Conservation (phyloP, 2,888 invertebrate genomes). For the Lepetodrilus schrolli region DNA sequence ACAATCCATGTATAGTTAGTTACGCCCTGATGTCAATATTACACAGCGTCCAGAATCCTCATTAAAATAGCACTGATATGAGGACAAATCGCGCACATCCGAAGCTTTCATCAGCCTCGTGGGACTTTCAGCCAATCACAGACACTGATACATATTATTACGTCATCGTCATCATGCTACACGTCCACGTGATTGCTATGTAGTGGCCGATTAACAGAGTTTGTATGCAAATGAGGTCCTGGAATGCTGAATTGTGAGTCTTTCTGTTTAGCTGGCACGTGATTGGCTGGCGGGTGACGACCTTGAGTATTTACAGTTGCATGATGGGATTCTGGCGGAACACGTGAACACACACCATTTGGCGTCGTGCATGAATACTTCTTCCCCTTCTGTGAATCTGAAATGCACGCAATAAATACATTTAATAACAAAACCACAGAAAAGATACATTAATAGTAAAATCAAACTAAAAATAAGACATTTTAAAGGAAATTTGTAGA, state of each 20-base stretch:
- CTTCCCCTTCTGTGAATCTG: background rate
- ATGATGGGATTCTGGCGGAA: background rate
- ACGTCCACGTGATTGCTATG: background rate
- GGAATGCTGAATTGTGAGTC: slow-evolving; percentile 8
- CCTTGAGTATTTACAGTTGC: background rate
- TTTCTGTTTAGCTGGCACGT: background rate
- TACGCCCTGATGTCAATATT: background rate
- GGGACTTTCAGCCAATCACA: slow-evolving; percentile 21
- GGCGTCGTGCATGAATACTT: background rate
- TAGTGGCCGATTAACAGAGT: background rate
- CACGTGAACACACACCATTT: background rate
- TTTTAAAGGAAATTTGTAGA: no score
- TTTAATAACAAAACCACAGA: background rate
- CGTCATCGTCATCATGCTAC: background rate
- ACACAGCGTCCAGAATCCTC: slow-evolving; percentile 17
- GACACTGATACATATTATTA: background rate
- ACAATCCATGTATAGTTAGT: background rate
- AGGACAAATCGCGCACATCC: background rate
- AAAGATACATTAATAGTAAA: no score
- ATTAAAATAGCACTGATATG: slow-evolving; percentile 21
- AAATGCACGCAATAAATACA: background rate
- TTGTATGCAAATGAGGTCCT: slow-evolving; percentile 19
- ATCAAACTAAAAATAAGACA: no score
- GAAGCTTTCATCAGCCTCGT: background rate
- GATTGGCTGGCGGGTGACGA: slow-evolving; percentile 10